These are phyloP conservation scores for Rhynchomys soricoides DNA, from an alignment of 2,113 vertebrate genomes.

Conservation along the genomic window DNA sequence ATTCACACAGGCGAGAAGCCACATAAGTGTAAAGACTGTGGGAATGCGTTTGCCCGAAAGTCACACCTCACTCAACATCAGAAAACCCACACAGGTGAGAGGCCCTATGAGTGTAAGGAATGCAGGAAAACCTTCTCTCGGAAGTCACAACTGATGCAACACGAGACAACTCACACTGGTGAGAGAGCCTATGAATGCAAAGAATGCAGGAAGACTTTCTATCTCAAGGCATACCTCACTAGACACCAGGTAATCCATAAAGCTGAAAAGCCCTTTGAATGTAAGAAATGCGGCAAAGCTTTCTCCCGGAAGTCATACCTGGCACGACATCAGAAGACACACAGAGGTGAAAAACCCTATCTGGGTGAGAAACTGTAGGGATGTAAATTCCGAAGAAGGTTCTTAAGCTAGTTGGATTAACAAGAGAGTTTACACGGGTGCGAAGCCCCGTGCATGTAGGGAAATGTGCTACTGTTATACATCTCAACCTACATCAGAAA, in stretches of 20 bases:
- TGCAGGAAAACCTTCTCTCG: neutral
- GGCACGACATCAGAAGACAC: neutral
- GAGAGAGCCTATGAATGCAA: neutral
- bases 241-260: neutral
- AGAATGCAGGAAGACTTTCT: neutral
- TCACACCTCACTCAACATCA: neutral
- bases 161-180: neutral
- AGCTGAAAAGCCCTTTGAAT: neutral
- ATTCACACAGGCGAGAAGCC: neutral
- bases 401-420: neutral
- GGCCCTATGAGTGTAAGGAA: neutral
- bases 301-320: neutral
- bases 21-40: neutral
- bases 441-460: neutral
- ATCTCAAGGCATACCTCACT: neutral
- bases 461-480: neutral
- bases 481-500: neutral
- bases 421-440: neutral
- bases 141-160: neutral
- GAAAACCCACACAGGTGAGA: neutral
- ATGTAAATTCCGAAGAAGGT: neutral
- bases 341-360: neutral
- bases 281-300: neutral
- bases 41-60: neutral
- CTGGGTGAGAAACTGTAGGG: neutral